Evolutionary conservation across 2,797 vertebrate genomes (phyloP).

Genomic region (Danio albolineatus): DNA sequence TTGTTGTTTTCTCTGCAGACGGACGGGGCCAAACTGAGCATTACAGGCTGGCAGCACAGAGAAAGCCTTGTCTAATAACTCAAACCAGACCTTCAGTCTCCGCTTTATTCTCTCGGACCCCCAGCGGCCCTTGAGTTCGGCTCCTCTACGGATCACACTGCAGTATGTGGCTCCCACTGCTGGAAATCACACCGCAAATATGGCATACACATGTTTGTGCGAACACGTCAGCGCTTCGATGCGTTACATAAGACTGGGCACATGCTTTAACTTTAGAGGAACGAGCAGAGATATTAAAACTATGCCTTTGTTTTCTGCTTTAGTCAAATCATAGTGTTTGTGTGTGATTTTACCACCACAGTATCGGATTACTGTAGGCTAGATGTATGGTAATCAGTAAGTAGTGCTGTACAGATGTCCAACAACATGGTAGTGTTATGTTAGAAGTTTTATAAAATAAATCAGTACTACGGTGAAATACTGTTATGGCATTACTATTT

Average conservation of each 20-base stretch:
- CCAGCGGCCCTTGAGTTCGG: slow-evolving; percentile 27
- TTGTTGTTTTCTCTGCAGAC: slow-evolving; percentile 50
- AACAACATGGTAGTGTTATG: not conserved
- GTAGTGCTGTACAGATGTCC: not conserved
- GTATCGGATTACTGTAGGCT: not conserved
- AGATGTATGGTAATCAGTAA: too few relatives aligned
- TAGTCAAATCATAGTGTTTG: not conserved
- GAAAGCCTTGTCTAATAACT: slow-evolving; percentile 67
- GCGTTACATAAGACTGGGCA: not conserved
- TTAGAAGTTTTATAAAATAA: too few relatives aligned
- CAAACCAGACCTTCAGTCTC: slow-evolving; percentile 62
- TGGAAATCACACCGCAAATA: not conserved
- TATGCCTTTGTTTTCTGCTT: not conserved
- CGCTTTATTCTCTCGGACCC: slow-evolving; percentile 47
- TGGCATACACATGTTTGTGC: slow-evolving; percentile 21
- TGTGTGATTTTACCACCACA: not conserved
- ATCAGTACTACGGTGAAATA: too few relatives aligned
- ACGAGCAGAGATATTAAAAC: not conserved
- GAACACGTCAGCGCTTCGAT: not conserved
- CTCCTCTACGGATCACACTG: slow-evolving; percentile 33
- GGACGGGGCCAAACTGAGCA: slow-evolving; percentile 60
- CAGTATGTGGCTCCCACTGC: slow-evolving; percentile 7
- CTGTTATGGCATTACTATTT: too few relatives aligned
- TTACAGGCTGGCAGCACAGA: slow-evolving; percentile 62
- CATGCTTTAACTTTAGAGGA: not conserved